Conservation (phyloP, 2,888 invertebrate genomes). For the Apotomis betuletana region DNA sequence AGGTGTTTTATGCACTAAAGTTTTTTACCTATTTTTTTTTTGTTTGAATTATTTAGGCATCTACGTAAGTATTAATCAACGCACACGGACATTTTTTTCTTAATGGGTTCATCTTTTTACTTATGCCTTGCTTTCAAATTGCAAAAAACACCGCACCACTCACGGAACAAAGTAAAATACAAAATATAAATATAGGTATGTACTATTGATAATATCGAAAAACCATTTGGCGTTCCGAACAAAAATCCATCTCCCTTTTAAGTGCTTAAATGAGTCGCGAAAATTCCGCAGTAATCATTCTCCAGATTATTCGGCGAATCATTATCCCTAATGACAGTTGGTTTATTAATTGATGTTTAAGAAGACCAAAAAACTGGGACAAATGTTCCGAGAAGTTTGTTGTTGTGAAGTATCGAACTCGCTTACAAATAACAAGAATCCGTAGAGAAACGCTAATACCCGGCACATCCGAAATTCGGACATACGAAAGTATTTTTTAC, state of each 20-base stretch:
- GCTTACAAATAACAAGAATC: too few relatives aligned
- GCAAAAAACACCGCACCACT: neutral
- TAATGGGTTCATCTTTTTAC: too few relatives aligned
- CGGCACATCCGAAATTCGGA: too few relatives aligned
- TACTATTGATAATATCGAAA: slow-evolving; percentile 47
- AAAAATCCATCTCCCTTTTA: slow-evolving; percentile 69
- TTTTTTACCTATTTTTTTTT: too few relatives aligned
- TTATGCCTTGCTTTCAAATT: too few relatives aligned
- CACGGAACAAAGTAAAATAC: neutral
- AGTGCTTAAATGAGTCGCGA: slow-evolving; percentile 75
- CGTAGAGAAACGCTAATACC: too few relatives aligned
- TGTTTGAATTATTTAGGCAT: too few relatives aligned
- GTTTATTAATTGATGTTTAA: slow-evolving; percentile 29
- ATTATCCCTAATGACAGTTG: slow-evolving; percentile 46
- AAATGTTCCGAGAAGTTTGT: neutral
- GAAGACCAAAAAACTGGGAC: neutral
- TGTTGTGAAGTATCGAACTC: neutral
- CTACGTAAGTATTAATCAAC: too few relatives aligned
- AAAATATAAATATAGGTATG: neutral
- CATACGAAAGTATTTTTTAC: too few relatives aligned
- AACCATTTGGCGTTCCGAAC: slow-evolving; percentile 68
- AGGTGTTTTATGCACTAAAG: too few relatives aligned
- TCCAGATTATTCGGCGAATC: slow-evolving; percentile 50
- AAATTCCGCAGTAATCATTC: slow-evolving; percentile 52
- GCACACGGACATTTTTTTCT: too few relatives aligned